Base-by-base conservation (phyloP, 2,797 vertebrate species). In the Vultur gryphus region DNA sequence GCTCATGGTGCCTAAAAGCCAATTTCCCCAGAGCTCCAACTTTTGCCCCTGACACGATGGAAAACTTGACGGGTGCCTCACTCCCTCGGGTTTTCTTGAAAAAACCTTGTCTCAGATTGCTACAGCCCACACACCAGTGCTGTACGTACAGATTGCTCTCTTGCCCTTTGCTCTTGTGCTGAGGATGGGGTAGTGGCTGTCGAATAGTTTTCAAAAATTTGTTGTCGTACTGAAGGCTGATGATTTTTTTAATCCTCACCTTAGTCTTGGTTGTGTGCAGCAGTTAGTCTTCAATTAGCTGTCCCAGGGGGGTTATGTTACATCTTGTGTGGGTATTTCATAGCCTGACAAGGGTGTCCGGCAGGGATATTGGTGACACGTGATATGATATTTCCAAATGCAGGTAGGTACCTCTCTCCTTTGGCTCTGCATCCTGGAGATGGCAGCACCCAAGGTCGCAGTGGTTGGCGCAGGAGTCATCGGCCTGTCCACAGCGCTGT, bases 381-480 rank as follows among this genome's bases (percentile, higher is more conserved):
- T 39, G 62, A 18, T 55, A 6, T 17, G 11, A 66, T 92, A 13
- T 90, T 77, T 57, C 59, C 37, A 31, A 72, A 58, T 12, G 24
- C 64, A 55, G 29, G 26, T 49, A 43, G 39, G 5, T 16, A 4
- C 24, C 13, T 28, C 37, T 70, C 31, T 89, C 46, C 20, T 44
- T 44, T 55, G 59, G 35, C 71, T 39, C 37, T 70, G 55, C 84
- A 23, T 19, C 57, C 94, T 84, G 80, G 51, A 48, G 51, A 99
- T 99, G 98, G 97, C 95, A 48, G 76, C 81, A 0, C 94, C 97
- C 35, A 97, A 92, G 90, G 95, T 99, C 1, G 99, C 97, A 0
- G 98, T 99, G n/a, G 96, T 99, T 5, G 99, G 99, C 1, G 99
- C 98, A 0, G 99, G 99, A 3, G 97, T 99, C 86, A 58, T 99